Evolutionary conservation across 2,797 vertebrate species (phyloP), one percentile per base, ranked within the genome.

Genomic region (Thripadectes ignobilis): DNA sequence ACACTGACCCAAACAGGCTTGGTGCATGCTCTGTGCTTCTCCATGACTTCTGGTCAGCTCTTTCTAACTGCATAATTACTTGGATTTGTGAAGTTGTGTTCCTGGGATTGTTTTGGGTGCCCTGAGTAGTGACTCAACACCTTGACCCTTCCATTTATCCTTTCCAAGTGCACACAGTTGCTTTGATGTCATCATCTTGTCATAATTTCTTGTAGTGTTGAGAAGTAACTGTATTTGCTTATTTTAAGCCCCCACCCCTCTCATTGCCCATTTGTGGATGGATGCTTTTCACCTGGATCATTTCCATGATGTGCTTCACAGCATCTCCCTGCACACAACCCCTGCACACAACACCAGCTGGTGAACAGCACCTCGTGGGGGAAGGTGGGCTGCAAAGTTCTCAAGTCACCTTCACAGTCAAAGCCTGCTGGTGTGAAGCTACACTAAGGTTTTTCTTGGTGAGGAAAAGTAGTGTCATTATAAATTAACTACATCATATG

Each of bases 301-400:
- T 52, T 79, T 57, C 1, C 0, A 4, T 71, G 11, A 12, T 55
- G 43, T 20, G 12, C 21, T 54, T 79, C 6, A 0, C n/a, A 32
- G 63, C 2, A 1, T 12, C 9, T 23, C 14, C 57, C 46, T 81
- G 38, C 52, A 10, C 10, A 8, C 16, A 65, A 18, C 18, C 14
- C 14, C 17, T 51, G n/a, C n/a, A n/a, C n/a, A n/a, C n/a, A n/a
- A n/a, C n/a, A n/a, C n/a, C n/a, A 27, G 54, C 48, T 45, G 27
- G 4, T 24, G 30, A 72, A 10, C 12, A 4, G 41, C 10, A 9
- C 34, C 7, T 21, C 21, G 1, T 3, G 45, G 52, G 62, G 29
- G 21, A 54, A 34, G 20, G 9, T 1, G 0, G 18, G 24, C 34
- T 1, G 0, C 9, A 3, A 62, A 18, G 14, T 59, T 73, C 32